A percentile compares a stretch with the other conserved stretches of the same genome.
Conservation (phyloP, 2,113 vertebrate species). For the Bungarus multicinctus region DNA sequence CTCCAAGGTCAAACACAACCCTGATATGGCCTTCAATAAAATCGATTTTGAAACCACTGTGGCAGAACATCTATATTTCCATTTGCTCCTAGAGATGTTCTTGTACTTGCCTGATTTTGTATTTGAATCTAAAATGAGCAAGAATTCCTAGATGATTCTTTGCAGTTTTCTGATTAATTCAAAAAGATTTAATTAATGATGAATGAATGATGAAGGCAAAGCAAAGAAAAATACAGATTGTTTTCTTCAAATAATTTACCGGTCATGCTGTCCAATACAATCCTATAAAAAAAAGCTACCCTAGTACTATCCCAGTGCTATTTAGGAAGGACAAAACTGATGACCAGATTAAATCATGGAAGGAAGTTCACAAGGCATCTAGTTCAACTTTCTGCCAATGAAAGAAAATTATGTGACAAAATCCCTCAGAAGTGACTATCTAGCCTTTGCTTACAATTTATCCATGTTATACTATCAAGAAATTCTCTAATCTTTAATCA, state of each 20-base stretch:
- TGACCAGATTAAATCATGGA: background rate
- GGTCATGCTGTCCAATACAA: background rate
- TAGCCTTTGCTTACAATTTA: background rate
- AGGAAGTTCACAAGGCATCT: background rate
- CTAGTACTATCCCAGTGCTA: background rate
- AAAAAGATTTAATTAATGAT: background rate
- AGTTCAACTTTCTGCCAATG: background rate
- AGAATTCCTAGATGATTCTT: background rate
- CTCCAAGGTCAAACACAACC: too few species aligned
- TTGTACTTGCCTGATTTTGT: background rate
- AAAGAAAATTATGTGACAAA: background rate
- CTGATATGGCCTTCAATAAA: too few species aligned
- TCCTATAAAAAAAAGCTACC: background rate
- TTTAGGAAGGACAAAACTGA: background rate
- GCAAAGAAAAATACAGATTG: background rate
- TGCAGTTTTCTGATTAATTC: background rate
- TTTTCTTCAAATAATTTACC: background rate
- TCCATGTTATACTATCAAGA: background rate
- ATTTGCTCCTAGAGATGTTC: background rate
- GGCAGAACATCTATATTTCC: background rate
- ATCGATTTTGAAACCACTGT: too few species aligned
- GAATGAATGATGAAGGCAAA: background rate
- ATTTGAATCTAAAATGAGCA: background rate
- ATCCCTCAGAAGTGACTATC: background rate
- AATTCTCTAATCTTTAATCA: background rate